A percentile compares a stretch with the other conserved stretches of the same genome.
Conservation (phyloP, 2,113 vertebrate genomes). For the Thomomys bottae region DNA sequence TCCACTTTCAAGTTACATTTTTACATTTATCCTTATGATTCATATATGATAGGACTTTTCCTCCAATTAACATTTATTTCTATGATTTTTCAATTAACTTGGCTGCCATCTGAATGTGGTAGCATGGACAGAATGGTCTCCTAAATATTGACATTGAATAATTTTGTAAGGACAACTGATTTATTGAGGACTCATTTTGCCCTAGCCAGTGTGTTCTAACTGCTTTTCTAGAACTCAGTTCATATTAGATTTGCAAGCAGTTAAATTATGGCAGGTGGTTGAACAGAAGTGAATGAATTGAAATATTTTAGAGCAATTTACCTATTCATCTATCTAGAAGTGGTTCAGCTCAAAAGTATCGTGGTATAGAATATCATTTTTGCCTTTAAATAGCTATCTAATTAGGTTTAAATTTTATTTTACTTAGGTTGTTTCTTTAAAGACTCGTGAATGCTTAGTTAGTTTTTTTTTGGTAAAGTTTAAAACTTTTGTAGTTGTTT, state of each 20-base stretch:
- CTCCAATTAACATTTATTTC: background rate
- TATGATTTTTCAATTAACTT: slow-evolving; percentile 41
- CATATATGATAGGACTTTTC: background rate
- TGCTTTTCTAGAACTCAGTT: background rate
- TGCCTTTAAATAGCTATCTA: slow-evolving; percentile 3
- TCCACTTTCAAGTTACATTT: slow-evolving; percentile 33
- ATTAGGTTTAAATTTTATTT: slow-evolving; percentile 49
- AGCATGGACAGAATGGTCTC: background rate
- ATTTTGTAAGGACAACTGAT: background rate
- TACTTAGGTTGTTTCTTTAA: slow-evolving; percentile 18
- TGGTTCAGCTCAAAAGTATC: background rate
- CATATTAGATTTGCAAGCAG: slow-evolving; percentile 19
- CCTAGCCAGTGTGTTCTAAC: background rate
- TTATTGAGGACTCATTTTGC: background rate
- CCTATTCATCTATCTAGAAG: slow-evolving; percentile 17
- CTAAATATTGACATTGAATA: background rate
- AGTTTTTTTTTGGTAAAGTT: slow-evolving; percentile 33
- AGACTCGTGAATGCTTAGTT: background rate
- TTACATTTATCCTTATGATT: slow-evolving; percentile 20
- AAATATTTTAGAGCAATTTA: slow-evolving; percentile 46
- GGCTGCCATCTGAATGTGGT: background rate
- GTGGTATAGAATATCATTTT: slow-evolving; percentile 17
- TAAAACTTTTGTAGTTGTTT: slow-evolving; percentile 51
- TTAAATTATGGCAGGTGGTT: background rate
- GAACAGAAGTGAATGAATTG: slow-evolving; percentile 1